A percentile compares a stretch with the other conserved stretches of the same genome.
These are phyloP conservation scores for Anthophora plumipes DNA, from an alignment of 2,888 invertebrate genomes.

Conservation along the genomic window DNA sequence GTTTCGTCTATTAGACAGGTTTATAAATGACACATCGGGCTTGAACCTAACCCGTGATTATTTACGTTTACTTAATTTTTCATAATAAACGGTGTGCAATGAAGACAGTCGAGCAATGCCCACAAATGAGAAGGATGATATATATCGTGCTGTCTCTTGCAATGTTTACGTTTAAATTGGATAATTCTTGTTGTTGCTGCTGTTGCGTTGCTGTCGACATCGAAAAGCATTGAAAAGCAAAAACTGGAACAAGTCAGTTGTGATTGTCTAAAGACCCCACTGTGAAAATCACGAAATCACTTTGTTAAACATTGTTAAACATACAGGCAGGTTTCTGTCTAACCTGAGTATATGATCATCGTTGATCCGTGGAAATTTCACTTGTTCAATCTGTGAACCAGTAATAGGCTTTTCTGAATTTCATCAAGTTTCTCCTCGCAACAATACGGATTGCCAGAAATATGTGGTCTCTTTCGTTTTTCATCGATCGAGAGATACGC, in stretches of 20 bases:
- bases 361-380: conserved; percentile 3
- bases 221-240: conserved; percentile 44
- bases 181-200: background rate
- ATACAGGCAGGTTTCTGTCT: no score
- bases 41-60: no score
- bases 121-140: conserved; percentile 2
- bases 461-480: background rate
- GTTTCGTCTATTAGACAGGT: no score
- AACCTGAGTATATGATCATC: no score
- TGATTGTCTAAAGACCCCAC: conserved; percentile 16
- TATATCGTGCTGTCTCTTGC: background rate
- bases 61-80: background rate
- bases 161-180: background rate
- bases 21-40: no score
- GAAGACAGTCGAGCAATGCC: conserved; percentile 16
- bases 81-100: background rate
- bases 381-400: background rate
- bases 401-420: background rate
- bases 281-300: conserved; percentile 2
- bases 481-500: conserved; percentile 21
- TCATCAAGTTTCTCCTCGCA: background rate
- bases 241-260: conserved; percentile 30
- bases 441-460: conserved; percentile 4
- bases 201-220: conserved; percentile 22
- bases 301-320: background rate